A percentile compares a stretch with the other conserved stretches of the same genome.
phyloP scores from a whole-genome alignment of 2,113 vertebrate species.

The Tupaia chinensis region DNA sequence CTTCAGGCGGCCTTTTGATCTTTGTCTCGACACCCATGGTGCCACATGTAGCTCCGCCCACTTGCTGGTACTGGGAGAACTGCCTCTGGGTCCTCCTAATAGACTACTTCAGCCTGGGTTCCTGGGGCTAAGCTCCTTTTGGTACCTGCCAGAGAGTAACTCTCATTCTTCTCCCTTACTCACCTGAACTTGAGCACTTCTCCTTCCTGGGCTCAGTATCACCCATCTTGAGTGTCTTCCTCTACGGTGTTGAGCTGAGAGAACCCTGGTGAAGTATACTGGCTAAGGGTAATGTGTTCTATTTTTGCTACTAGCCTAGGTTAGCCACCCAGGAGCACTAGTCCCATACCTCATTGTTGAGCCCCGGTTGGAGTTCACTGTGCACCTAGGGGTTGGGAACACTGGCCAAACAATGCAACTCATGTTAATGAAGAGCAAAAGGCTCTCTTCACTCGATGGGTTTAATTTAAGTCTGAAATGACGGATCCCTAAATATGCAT shows the following conservation, averaged over 20 bases:
- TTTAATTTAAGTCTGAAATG: neutral
- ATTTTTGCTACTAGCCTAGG: neutral
- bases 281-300: neutral
- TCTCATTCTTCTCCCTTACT: neutral
- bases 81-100: constrained; percentile 43
- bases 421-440: neutral
- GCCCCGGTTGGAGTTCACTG: neutral
- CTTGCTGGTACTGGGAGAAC: constrained; percentile 16
- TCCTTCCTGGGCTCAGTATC: no score
- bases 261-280: neutral
- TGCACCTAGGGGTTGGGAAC: neutral
- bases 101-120: constrained; percentile 1
- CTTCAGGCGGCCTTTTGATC: constrained; percentile 80
- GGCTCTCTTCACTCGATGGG: neutral
- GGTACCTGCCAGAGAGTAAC: neutral
- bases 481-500: neutral
- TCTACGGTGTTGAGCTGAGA: neutral
- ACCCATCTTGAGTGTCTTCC: neutral
- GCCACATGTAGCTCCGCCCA: constrained; percentile 4
- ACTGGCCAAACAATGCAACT: neutral
- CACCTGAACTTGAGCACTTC: neutral
- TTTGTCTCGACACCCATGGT: constrained; percentile 47
- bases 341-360: neutral
- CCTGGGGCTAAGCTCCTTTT: neutral
- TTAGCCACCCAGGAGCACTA: neutral